Conservation (phyloP, 2,888 invertebrate genomes). For the Invenusta paracnida region DNA sequence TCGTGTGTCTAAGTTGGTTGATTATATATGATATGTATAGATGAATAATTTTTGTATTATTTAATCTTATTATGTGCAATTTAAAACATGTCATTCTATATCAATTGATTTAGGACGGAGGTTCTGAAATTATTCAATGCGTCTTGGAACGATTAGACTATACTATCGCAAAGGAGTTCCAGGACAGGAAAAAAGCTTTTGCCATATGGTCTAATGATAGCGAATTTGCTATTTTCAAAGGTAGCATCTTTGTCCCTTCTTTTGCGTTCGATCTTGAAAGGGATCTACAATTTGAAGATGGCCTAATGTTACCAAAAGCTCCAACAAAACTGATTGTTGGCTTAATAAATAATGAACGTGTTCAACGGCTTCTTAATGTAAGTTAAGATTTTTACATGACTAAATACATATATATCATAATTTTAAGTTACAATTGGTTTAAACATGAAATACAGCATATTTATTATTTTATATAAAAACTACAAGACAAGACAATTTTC, state of each 20-base stretch:
- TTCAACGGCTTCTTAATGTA: neutral
- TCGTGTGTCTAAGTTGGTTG: no score
- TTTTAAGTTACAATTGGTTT: neutral
- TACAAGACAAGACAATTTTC: no score
- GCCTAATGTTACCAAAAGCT: neutral
- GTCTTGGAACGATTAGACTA: neutral
- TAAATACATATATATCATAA: neutral
- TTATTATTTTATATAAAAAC: no score
- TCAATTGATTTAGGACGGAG: slow-evolving; percentile 7
- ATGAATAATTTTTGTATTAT: no score
- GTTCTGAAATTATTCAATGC: neutral
- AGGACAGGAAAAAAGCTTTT: neutral
- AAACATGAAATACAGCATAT: no score
- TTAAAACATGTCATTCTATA: no score
- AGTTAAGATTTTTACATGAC: neutral
- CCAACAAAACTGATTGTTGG: slow-evolving; percentile 1
- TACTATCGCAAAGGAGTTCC: neutral
- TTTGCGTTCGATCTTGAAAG: neutral
- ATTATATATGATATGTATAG: no score
- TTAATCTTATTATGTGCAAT: no score
- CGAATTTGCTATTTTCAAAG: neutral
- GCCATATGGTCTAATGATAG: neutral
- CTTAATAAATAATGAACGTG: neutral
- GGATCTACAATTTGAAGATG: neutral
- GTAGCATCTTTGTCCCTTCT: neutral